Conservation (phyloP, 2,888 invertebrate species). For the Ophion ellenae region DNA sequence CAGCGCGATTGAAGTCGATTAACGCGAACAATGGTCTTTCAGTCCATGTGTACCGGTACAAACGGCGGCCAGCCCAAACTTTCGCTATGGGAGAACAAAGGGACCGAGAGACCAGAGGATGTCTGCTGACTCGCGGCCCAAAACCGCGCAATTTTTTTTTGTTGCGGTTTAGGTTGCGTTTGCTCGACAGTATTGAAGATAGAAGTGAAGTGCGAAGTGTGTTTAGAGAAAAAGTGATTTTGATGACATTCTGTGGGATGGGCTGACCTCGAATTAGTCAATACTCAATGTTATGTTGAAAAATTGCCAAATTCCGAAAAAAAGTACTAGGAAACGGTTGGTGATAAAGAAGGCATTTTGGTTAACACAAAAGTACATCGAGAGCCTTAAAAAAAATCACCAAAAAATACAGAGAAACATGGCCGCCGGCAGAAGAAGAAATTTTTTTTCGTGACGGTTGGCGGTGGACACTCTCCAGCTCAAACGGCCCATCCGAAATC, state of each 20-base stretch:
- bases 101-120: constrained; percentile 19
- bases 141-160: neutral
- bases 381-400: too few species aligned
- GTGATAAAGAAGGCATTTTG: too few species aligned
- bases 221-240: neutral
- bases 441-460: too few species aligned
- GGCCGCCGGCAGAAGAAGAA: too few species aligned
- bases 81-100: constrained; percentile 53
- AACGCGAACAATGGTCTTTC: constrained; percentile 30
- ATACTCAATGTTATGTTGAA: too few species aligned
- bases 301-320: too few species aligned
- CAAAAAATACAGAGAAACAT: too few species aligned
- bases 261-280: too few species aligned
- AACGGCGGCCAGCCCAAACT: constrained; percentile 30
- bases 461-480: too few species aligned
- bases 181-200: constrained; percentile 15
- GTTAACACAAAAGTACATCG: too few species aligned
- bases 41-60: neutral
- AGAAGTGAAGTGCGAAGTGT: constrained; percentile 33
- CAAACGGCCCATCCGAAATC: too few species aligned
- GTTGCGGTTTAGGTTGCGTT: constrained; percentile 3
- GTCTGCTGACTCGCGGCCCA: neutral
- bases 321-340: too few species aligned
- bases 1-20: constrained; percentile 30
- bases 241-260: neutral